Conservation (phyloP, 1,140 invertebrate genomes). For the Meloidogyne floridensis region DNA sequence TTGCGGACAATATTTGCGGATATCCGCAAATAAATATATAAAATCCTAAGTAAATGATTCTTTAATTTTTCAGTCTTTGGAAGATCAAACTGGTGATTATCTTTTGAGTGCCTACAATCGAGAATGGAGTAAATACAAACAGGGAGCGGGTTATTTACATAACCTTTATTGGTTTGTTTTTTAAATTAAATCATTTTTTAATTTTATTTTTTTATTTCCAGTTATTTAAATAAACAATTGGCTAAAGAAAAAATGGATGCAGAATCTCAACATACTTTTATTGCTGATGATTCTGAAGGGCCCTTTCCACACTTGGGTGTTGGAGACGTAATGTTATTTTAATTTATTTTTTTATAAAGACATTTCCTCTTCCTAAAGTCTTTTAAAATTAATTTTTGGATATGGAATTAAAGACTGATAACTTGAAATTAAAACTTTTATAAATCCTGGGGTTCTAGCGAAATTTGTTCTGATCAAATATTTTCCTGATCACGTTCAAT, state of each 20-base stretch:
- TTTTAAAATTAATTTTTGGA: no score
- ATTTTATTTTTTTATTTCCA: conserved; percentile 31
- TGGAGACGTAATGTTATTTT: conserved; percentile 41
- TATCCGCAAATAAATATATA: neutral
- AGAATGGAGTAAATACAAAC: conserved; percentile 52
- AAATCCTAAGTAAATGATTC: neutral
- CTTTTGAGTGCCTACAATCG: conserved; percentile 49
- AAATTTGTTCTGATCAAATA: neutral
- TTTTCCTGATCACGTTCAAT: no score
- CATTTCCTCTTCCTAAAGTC: neutral
- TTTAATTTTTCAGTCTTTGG: conserved; percentile 12
- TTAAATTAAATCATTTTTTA: neutral
- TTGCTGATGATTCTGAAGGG: conserved; percentile 30
- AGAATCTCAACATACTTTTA: conserved; percentile 38
- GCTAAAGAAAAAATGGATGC: conserved; percentile 43
- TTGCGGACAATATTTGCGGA: neutral
- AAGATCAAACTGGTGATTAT: conserved; percentile 24
- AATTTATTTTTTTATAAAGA: neutral
- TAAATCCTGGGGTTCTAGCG: no score
- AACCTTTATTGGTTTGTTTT: conserved; percentile 53
- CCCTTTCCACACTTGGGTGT: conserved; percentile 39
- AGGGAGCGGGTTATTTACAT: conserved; percentile 51
- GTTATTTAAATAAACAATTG: conserved; percentile 58
- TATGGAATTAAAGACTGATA: no score
- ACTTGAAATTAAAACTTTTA: no score